Base-by-base conservation (phyloP, 2,797 vertebrate genomes). In the Anguilla pacifica region DNA sequence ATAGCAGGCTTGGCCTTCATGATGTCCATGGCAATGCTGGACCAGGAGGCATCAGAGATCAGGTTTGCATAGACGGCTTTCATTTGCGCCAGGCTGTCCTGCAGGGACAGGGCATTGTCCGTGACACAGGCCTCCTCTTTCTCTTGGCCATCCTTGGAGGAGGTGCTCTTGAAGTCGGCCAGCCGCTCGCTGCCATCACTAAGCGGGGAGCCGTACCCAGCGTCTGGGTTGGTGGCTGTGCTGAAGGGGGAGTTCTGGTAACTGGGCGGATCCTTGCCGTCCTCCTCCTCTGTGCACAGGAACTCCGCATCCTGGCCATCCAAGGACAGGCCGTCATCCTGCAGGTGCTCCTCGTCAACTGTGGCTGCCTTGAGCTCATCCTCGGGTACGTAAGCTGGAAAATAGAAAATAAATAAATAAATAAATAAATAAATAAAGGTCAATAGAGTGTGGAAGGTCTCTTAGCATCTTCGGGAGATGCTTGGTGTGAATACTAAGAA, bases 51-150 rank as follows among this genome's bases (percentile, higher is more conserved):
- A 88, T 96, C 96, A 1, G 96, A 96, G 91, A 97, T 94, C 77
- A 97, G 91, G 92, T 97, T 97, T 85, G 97, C 96, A 88, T 97
- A 97, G 88, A 96, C 96, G 0, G 97, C 96, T 93, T 97, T 97
- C 93, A 97, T 97, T 90, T 97, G 96, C 67, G 96, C 96, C 94
- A 97, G 91, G 93, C 97, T 97, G 95, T 97, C 97, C 93, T 96
- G 96, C 77, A 96, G 96, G 90, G 96, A 96, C 79, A 95, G 93
- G 89, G 92, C 85, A 89, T 91, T 93, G 91, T 96, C 96, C 9
- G 93, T 89, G 59, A 93, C 91, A 89, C 90, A 93, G 13, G 90
- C 92, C 81, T 96, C 96, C 88, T 97, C 96, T 87, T 94, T 96
- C 91, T 97, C 96, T 51, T 90, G 90, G 59, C 90, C 91, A 74